Evolutionary conservation across 2,888 invertebrate genomes (phyloP).

Genomic region (Agrotis exclamationis): DNA sequence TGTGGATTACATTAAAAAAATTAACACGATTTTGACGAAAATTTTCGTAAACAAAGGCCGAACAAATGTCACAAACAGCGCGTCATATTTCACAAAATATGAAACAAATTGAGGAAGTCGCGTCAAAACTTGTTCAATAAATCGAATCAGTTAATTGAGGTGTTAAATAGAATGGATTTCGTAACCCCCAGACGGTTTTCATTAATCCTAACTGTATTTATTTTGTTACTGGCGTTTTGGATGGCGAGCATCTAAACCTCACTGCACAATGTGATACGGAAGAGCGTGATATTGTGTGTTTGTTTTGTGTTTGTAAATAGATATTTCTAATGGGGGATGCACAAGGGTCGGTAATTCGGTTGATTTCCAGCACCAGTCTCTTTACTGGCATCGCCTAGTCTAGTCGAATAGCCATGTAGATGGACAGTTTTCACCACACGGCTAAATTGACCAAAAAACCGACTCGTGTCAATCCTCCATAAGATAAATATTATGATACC

Average conservation of each 20-base stretch:
- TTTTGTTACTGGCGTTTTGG: conserved; percentile 6
- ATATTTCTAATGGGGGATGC: no score
- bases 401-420: no score
- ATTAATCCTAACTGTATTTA: conserved; percentile 67
- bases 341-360: no score
- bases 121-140: conserved; percentile 74
- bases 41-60: conserved; percentile 26
- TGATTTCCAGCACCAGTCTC: no score
- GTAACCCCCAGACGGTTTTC: conserved; percentile 72
- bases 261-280: no score
- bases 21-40: neutral
- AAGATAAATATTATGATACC: no score
- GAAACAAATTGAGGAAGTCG: conserved; percentile 63
- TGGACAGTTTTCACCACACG: no score
- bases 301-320: no score
- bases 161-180: conserved; percentile 78
- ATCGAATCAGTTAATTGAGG: conserved; percentile 78
- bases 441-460: no score
- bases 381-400: no score
- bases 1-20: neutral
- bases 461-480: no score
- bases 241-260: neutral
- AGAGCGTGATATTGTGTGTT: no score
- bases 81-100: conserved; percentile 58
- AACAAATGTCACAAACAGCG: conserved; percentile 25